Base-by-base conservation (phyloP, 2,888 invertebrate genomes). In the Tipula lateralis region DNA sequence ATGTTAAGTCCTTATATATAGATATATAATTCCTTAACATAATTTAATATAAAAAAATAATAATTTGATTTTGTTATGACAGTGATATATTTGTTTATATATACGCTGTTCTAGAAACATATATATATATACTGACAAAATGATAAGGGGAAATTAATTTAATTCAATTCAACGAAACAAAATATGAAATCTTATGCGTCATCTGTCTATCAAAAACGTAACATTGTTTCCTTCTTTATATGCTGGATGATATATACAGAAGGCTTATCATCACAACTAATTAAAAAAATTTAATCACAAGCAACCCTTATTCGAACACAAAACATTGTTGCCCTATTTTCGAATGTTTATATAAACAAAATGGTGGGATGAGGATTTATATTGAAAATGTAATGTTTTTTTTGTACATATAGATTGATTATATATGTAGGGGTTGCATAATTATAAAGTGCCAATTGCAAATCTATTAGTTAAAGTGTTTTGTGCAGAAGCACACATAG, bases 71-170 rank as follows among this genome's bases (percentile, higher is more conserved):
- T 66, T 66, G 24, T 24, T 66, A 24, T 66, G 66, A 66, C 66
- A 66, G 6, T 66, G 66, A 66, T 66, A 6, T 66, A 66, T 66
- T 9, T 1, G 66, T 66, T 4, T 16, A n/a, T n/a, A 24, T 3
- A 9, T 7, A 66, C 66, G 66, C 4, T 24, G 9, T 24, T 24
- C 24, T 66, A 66, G 24, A 66, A 66, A 7, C 9, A 1, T 24
- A 66, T 12, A 44, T 3, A 44, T n/a, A n/a, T n/a, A n/a, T 66
- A 66, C 66, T 24, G 66, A 24, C 66, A 66, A 66, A 66, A 66
- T 50, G 44, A 50, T 66, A 66, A 66, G 66, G 66, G 66, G 66
- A 66, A 66, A 66, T 66, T 66, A 66, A 66, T 66, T 66, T 66
- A 66, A 66, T 66, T 24, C 66, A 24, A 66, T 66, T 66, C 9